These are phyloP conservation scores for Byasa hedistus DNA, from an alignment of 2,888 invertebrate species.

Conservation along the genomic window DNA sequence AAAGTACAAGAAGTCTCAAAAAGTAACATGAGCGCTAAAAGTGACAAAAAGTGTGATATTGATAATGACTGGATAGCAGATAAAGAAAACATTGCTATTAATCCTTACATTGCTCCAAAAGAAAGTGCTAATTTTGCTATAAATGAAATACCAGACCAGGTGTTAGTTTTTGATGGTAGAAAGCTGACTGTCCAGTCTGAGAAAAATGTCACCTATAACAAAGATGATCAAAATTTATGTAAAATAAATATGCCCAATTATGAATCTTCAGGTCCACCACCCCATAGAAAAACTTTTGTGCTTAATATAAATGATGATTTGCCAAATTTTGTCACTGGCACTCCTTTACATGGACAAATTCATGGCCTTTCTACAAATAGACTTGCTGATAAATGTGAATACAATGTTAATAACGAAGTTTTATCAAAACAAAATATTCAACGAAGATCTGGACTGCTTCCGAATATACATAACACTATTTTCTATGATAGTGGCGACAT, in stretches of 20 bases:
- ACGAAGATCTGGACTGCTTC: constrained; percentile 15
- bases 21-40: constrained; percentile 34
- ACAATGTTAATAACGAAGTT: background rate
- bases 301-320: constrained; percentile 60
- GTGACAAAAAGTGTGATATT: constrained; percentile 39
- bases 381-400: background rate
- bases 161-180: constrained; percentile 68
- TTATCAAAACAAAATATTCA: constrained; percentile 2
- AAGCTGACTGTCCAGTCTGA: constrained; percentile 53
- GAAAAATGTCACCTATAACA: constrained; percentile 28
- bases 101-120: constrained; percentile 56
- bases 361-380: constrained; percentile 7
- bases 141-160: constrained; percentile 54
- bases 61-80: constrained; percentile 55
- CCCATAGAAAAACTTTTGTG: constrained; percentile 56
- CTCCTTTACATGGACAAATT: constrained; percentile 19
- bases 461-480: constrained; percentile 17
- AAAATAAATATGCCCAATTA: constrained; percentile 39
- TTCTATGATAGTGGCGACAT: constrained; percentile 16
- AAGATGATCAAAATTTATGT: constrained; percentile 39
- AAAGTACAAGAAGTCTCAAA: constrained; percentile 55
- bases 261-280: constrained; percentile 32
- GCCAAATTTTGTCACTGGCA: constrained; percentile 52
- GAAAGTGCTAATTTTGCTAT: constrained; percentile 57
- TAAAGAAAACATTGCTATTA: constrained; percentile 67